These are phyloP conservation scores for Vanacampus margaritifer DNA, from an alignment of 2,113 vertebrate species.

Conservation along the genomic window DNA sequence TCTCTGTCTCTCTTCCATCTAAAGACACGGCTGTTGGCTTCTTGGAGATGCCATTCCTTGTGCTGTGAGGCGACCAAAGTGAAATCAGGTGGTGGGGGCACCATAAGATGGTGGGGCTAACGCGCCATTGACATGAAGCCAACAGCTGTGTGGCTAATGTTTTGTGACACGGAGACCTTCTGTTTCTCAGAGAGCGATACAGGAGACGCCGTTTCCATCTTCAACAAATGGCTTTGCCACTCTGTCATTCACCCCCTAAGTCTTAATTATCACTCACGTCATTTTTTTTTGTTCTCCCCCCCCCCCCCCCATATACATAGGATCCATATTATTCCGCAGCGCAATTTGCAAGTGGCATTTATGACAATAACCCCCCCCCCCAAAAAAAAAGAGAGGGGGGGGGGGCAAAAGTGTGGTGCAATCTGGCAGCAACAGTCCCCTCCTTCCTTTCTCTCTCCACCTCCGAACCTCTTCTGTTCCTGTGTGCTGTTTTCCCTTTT, in stretches of 20 bases:
- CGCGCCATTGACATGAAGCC: slow-evolving; percentile 68
- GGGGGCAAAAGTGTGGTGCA: slow-evolving; percentile 65
- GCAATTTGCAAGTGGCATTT: slow-evolving; percentile 71
- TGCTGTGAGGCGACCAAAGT: not conserved
- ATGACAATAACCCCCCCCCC: slow-evolving; percentile 65
- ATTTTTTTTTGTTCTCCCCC: slow-evolving; percentile 66
- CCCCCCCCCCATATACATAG: slow-evolving; percentile 43
- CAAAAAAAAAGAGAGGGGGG: slow-evolving; percentile 26
- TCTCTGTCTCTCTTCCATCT: no score
- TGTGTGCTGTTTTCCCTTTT: slow-evolving; percentile 51
- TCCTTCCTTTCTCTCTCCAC: slow-evolving; percentile 52
- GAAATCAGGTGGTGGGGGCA: slow-evolving; percentile 28
- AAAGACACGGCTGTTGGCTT: not conserved
- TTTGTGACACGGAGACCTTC: slow-evolving; percentile 73
- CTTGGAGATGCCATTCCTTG: not conserved
- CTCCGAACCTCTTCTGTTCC: slow-evolving; percentile 44
- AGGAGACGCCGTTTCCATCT: slow-evolving; percentile 68
- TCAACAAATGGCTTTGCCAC: slow-evolving; percentile 71
- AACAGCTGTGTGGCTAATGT: slow-evolving; percentile 75
- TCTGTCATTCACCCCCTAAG: slow-evolving; percentile 74
- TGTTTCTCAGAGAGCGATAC: slow-evolving; percentile 62
- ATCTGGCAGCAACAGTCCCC: slow-evolving; percentile 65
- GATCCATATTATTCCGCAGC: slow-evolving; percentile 71
- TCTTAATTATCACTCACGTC: slow-evolving; percentile 74
- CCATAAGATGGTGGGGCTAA: slow-evolving; percentile 30